phyloP scores from a whole-genome alignment of 2,797 vertebrate species.

The Sebastes minor region DNA sequence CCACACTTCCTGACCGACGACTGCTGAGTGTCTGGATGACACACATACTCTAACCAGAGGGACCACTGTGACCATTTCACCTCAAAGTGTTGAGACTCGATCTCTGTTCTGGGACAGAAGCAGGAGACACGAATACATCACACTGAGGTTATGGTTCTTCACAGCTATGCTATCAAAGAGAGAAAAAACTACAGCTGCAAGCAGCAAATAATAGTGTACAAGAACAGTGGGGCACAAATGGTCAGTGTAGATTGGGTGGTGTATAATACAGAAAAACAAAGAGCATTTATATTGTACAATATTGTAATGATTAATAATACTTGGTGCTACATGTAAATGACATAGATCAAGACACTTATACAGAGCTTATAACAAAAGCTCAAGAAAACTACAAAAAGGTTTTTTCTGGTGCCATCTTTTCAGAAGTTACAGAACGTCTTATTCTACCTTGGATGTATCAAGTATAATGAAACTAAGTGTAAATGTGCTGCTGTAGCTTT shows the following conservation, averaged over 20 bases:
- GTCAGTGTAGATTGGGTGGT: neutral
- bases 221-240: neutral
- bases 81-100: conserved; percentile 33
- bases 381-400: neutral
- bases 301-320: neutral
- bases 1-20: conserved; percentile 21
- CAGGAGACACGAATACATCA: conserved; percentile 20
- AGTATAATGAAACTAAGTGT: neutral
- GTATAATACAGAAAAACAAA: neutral
- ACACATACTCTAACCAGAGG: conserved; percentile 28
- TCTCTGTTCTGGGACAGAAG: conserved; percentile 15
- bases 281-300: neutral
- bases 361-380: neutral
- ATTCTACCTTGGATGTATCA: neutral
- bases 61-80: conserved; percentile 35
- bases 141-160: neutral
- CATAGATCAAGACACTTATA: neutral
- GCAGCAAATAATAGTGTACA: neutral
- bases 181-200: neutral
- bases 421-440: neutral
- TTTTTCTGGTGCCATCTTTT: neutral
- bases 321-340: neutral
- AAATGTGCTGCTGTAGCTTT: neutral
- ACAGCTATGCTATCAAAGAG: neutral
- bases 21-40: conserved; percentile 23